These are phyloP conservation scores for Mnemiopsis leidyi DNA, from an alignment of 37 sponge, comb jelly and placozoan genomes.

Conservation along the genomic window DNA sequence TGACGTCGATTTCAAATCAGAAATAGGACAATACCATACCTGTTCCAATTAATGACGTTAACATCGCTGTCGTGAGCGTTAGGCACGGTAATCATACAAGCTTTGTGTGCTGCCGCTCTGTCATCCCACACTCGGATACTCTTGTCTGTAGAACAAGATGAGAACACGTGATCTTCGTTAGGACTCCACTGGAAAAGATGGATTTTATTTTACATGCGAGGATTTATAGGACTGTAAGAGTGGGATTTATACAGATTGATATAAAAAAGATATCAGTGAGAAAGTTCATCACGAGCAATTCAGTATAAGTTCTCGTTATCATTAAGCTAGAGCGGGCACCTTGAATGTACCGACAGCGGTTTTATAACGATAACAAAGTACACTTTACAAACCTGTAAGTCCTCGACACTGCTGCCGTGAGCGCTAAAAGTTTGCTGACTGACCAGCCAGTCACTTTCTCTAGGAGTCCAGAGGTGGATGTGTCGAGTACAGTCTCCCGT, in stretches of 20 bases:
- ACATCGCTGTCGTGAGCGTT: conserved; percentile 93
- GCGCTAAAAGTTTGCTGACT: conserved; percentile 78
- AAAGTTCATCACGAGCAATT: too few relatives aligned
- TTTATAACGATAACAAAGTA: too few relatives aligned
- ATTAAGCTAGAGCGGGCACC: too few relatives aligned
- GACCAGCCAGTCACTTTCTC: conserved; percentile 75
- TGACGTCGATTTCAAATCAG: too few relatives aligned
- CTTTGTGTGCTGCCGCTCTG: conserved; percentile 81
- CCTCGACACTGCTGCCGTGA: conserved; percentile 90
- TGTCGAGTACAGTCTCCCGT: conserved; percentile 86
- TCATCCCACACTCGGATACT: conserved; percentile 90
- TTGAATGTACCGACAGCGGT: too few relatives aligned
- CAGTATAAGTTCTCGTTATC: too few relatives aligned
- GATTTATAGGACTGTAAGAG: too few relatives aligned
- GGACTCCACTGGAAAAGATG: conserved; percentile 88
- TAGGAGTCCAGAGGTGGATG: conserved; percentile 91
- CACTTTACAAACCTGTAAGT: conserved; percentile 78
- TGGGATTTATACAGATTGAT: too few relatives aligned
- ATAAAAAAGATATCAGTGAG: too few relatives aligned
- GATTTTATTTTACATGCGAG: neutral
- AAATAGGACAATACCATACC: too few relatives aligned
- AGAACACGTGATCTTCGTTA: conserved; percentile 92
- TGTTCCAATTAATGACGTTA: conserved; percentile 97
- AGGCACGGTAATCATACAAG: conserved; percentile 87
- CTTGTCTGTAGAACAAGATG: conserved; percentile 90